Evolutionary conservation across 2,797 vertebrate genomes (phyloP), one percentile per base, ranked within the genome.

Genomic region (Pseudomugil tenellus): DNA sequence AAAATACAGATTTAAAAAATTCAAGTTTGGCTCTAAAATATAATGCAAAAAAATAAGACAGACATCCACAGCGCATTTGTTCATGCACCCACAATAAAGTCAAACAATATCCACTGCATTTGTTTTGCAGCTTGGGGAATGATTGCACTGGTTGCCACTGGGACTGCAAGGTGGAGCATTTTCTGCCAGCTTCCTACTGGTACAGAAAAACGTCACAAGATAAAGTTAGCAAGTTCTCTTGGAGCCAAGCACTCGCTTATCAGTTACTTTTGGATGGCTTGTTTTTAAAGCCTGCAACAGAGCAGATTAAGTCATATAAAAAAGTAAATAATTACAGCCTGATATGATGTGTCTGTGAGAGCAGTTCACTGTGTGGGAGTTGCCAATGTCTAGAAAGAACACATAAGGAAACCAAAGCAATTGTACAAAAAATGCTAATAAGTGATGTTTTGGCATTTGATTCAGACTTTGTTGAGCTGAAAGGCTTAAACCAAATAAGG

Each of bases 91-190:
- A 32, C n/a, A n/a, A 26, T 28, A 9, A 53, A 57, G 28, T 2
- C 12, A 46, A 71, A 41, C 52, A 54, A 0, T 1, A 39, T 41
- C 28, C 16, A 19, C 55, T 57, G 29, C 64, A 65, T 76, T 79
- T 26, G 57, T 34, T 63, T 28, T 52, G 34, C 51, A 53, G 23
- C 0, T 13, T 3, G 3, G n/a, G 39, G 69, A 56, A 11, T 63
- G 65, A 84, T 19, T 74, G 78, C 70, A 81, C 83, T 65, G 79
- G 67, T 41, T 41, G 29, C 14, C n/a, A 21, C 2, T 70, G 21
- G 52, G 31, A 0, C 21, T 55, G 28, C 0, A 3, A 48, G 25
- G 16, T 4, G 4, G 6, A 35, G 17, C 6, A 1, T 21, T 58
- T 39, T 46, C 16, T 57, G 37, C 17, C 31, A 34, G 0, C 4